phyloP scores from a whole-genome alignment of 2,888 invertebrate species.

The Phytoseiulus persimilis region DNA sequence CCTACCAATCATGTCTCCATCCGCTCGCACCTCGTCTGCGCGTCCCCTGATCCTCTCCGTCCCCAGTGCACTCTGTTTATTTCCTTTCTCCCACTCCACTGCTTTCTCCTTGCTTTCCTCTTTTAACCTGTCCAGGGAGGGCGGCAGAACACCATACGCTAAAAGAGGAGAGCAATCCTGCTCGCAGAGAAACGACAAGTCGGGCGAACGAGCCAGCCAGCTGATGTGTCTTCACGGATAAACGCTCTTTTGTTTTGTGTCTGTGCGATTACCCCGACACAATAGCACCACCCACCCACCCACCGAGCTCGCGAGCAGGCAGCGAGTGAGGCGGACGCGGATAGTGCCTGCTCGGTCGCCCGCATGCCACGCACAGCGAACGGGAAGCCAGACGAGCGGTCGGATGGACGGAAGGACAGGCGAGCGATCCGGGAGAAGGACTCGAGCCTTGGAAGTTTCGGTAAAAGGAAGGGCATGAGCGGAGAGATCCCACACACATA shows the following conservation, averaged over 20 bases:
- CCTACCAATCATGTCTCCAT: not conserved
- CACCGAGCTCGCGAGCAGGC: not conserved
- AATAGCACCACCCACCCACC: slow-evolving; percentile 21
- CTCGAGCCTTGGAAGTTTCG: not conserved
- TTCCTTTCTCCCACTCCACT: not conserved
- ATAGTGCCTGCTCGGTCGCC: not conserved
- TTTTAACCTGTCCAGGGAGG: not conserved
- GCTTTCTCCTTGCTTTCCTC: not conserved
- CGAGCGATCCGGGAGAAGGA: not conserved
- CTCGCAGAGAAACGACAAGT: not conserved
- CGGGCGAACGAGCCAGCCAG: not conserved
- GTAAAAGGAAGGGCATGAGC: not conserved
- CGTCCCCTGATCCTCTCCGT: not conserved
- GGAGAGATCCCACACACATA: not conserved
- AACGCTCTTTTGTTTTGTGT: slow-evolving; percentile 38
- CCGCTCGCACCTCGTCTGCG: not conserved
- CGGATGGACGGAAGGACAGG: not conserved
- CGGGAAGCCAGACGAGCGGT: not conserved
- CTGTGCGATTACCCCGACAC: slow-evolving; percentile 39
- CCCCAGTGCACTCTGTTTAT: not conserved
- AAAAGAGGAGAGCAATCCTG: not conserved
- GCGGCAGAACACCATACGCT: not conserved
- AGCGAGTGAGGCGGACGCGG: not conserved
- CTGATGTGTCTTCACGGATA: slow-evolving; percentile 37
- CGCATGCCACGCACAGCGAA: not conserved